Evolutionary conservation across 2,888 invertebrate species (phyloP).

Genomic region (Callosobruchus maculatus): DNA sequence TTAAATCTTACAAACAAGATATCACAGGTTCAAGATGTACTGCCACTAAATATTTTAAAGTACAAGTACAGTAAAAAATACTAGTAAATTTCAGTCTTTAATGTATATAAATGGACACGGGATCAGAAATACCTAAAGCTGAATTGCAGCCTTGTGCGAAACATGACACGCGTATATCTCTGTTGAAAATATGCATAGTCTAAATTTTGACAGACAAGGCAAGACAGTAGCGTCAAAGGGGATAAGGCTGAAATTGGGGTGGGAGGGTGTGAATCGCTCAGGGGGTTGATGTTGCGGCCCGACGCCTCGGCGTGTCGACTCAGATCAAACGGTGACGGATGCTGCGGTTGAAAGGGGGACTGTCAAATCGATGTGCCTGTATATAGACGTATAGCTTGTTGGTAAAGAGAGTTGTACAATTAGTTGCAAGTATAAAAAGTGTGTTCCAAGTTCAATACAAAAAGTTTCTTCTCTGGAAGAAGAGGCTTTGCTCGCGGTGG

Average conservation of each 20-base stretch:
- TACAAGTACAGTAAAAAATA: too few species aligned
- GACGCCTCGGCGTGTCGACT: neutral
- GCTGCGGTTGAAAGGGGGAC: neutral
- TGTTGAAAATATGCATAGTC: too few species aligned
- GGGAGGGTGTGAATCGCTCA: neutral
- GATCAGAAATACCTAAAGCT: too few species aligned
- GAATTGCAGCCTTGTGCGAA: too few species aligned
- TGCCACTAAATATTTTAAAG: too few species aligned
- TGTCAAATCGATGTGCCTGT: neutral
- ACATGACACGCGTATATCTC: too few species aligned
- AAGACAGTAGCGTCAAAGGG: slow-evolving; percentile 29
- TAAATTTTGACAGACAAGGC: slow-evolving; percentile 45
- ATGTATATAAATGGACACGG: too few species aligned
- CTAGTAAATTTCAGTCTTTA: too few species aligned
- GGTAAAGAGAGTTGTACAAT: neutral
- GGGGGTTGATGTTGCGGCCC: neutral
- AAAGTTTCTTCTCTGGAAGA: too few species aligned
- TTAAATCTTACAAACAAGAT: too few species aligned
- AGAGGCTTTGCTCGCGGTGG: too few species aligned
- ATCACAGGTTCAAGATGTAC: too few species aligned
- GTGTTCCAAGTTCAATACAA: neutral
- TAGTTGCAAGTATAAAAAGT: neutral
- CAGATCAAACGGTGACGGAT: neutral
- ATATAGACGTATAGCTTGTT: neutral
- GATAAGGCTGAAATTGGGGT: neutral